Evolutionary conservation across 2,113 vertebrate species (phyloP), one percentile per base, ranked within the genome.

Genomic region (Odocoileus virginianus): DNA sequence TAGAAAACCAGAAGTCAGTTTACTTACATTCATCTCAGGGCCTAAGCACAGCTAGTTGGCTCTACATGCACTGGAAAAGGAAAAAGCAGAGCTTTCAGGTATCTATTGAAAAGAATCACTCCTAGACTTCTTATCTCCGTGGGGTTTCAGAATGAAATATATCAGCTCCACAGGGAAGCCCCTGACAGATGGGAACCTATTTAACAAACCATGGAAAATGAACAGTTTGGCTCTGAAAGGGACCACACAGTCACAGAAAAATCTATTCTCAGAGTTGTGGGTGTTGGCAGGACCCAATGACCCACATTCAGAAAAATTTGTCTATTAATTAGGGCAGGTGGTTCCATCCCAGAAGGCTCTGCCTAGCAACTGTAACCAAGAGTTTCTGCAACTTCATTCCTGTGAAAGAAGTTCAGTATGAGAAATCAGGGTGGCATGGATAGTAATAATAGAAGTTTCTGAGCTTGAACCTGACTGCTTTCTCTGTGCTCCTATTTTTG

Each of bases 301-400:
- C 96, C 89, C 61, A 97, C 88, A 92, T 97, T 98, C 82, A 96
- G 91, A 93, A 94, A 90, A 92, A 94, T 95, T 95, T 96, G 93
- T 52, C 25, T 97, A 83, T 92, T 98, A 95, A 97, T 98, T 96
- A 98, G 97, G 89, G 78, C 58, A 97, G 86, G 96, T 76, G 52
- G 60, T 87, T 76, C 95, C 95, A 94, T 97, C 84, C 76, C 93
- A 54, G 40, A 85, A 85, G 94, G 33, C 84, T 98, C 96, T 97
- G 25, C 94, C 94, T 94, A 97, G 91, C 92, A 98, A 94, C 87
- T 61, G 57, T 96, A 98, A 97, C 95, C 52, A 86, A 97, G 97
- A 96, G n/a, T 88, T 95, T 87, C 61, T 36, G 58, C 67, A 79
- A 91, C 82, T 97, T 98, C 74, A 6, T 83, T 67, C 40, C 83